phyloP scores from a whole-genome alignment of 2,888 invertebrate genomes.

The Balanococcus diminutus region DNA sequence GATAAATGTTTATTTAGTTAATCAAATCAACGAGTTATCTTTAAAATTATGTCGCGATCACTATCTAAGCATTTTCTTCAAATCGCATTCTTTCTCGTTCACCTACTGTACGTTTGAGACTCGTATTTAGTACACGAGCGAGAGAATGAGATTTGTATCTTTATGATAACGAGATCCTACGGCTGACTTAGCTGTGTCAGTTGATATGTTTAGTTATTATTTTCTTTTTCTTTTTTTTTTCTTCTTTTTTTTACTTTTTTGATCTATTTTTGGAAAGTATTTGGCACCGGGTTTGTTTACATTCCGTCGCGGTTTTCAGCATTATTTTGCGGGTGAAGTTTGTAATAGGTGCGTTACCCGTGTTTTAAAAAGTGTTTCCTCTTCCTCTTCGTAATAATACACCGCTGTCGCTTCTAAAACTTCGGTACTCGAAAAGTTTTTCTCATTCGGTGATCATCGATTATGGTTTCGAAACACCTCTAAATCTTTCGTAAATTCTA shows the following conservation, averaged over 20 bases:
- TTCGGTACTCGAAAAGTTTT: not conserved
- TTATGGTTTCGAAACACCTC: not conserved
- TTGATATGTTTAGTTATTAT: constrained; percentile 26
- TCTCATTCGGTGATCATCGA: not conserved
- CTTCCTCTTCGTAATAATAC: not conserved
- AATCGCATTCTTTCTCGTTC: not conserved
- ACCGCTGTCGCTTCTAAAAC: not conserved
- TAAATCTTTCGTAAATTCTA: not conserved
- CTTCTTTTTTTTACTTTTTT: not conserved
- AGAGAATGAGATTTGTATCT: not conserved
- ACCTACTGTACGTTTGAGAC: not conserved
- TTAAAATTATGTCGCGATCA: not conserved
- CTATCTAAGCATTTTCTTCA: not conserved
- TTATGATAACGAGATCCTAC: constrained; percentile 7
- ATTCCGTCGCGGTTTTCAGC: constrained; percentile 14
- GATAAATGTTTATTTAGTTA: not conserved
- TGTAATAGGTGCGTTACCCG: not conserved
- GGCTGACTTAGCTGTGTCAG: not conserved
- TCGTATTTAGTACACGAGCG: not conserved
- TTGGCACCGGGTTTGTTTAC: constrained; percentile 13
- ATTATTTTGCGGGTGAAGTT: constrained; percentile 2
- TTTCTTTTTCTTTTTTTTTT: not conserved
- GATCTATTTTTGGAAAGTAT: not conserved
- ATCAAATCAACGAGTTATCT: not conserved
- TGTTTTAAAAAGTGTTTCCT: not conserved